Base-by-base conservation (phyloP, 2,888 invertebrate species). In the Ypsolopha sequella region DNA sequence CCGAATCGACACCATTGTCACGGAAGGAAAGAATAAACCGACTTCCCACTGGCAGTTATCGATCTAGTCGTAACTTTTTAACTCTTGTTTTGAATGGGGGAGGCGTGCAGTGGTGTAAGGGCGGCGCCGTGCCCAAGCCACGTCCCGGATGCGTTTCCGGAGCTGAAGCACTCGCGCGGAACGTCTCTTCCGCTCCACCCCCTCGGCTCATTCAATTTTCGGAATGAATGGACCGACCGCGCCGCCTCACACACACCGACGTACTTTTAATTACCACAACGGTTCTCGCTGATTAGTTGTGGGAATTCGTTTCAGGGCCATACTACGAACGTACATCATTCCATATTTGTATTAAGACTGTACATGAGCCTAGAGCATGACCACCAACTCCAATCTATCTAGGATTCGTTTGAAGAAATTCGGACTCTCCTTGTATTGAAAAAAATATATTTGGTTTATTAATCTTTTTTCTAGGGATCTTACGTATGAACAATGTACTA, bases 81-180 rank as follows among this genome's bases (percentile, higher is more conserved):
- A 47, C 13, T n/a, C 33, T 24, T 33, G 33, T 33, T 45, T n/a
- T 45, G 45, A 45, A 45, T 35, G 47, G 47, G 47, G 47, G 47
- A 47, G 47, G 35, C 43, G 36, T 36, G 43, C 36, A 36, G 36
- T 35, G 11, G 47, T 35, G 14, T 47, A 47, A 47, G 47, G 57
- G 58, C 65, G 59, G 55, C 73, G 74, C 73, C 69, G 71, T 70
- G 60, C 24, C 24, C 24, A 24, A 24, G 73, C 77, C 77, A 68
- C 80, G 80, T 80, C 80, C 85, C 84, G 85, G 85, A 84, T 78
- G 82, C 73, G 65, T 73, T 74, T 85, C 85, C 85, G 85, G 75
- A 11, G 72, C 65, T 68, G 68, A 76, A 66, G 80, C 77, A 73
- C 68, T 72, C 74, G 74, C 72, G 80, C 76, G 76, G 74, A 80